These are phyloP conservation scores for Cepaea nemoralis DNA, from an alignment of 1,140 invertebrate genomes.

Conservation along the genomic window DNA sequence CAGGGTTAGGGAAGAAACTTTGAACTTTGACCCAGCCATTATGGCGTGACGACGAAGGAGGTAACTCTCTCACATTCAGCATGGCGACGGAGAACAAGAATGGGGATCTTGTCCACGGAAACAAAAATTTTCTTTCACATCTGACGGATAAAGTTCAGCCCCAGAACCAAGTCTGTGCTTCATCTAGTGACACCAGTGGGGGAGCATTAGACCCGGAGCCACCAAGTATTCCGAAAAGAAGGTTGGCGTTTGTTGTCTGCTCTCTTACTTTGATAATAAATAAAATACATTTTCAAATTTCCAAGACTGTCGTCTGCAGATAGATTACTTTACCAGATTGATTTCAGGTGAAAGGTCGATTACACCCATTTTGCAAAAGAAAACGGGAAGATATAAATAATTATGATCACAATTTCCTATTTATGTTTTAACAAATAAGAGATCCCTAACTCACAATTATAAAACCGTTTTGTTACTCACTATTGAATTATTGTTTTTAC, in stretches of 20 bases:
- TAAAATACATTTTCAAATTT: too few relatives aligned
- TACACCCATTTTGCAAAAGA: too few relatives aligned
- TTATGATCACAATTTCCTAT: too few relatives aligned
- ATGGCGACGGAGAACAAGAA: slow-evolving; percentile 13
- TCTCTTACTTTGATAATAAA: too few relatives aligned
- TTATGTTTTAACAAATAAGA: too few relatives aligned
- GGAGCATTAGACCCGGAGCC: slow-evolving; percentile 41
- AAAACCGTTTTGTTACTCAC: too few relatives aligned
- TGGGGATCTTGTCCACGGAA: not conserved
- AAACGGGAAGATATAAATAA: too few relatives aligned
- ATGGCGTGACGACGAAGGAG: slow-evolving; percentile 27
- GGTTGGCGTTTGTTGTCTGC: slow-evolving; percentile 22
- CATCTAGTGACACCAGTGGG: slow-evolving; percentile 12
- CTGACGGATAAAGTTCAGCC: not conserved
- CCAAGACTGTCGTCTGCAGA: too few relatives aligned
- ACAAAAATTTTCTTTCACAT: not conserved
- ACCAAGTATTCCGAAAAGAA: slow-evolving; percentile 47
- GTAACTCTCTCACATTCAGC: slow-evolving; percentile 36
- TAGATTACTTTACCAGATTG: too few relatives aligned
- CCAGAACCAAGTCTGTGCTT: not conserved
- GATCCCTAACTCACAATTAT: too few relatives aligned
- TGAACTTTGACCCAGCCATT: slow-evolving; percentile 18
- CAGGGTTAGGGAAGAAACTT: not conserved
- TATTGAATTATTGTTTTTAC: too few relatives aligned
- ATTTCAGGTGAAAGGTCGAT: too few relatives aligned